Percentiles rank a stretch among this genome's conserved stretches.
phyloP scores from a whole-genome alignment of 2,113 vertebrate genomes.

The Echinops telfairi region DNA sequence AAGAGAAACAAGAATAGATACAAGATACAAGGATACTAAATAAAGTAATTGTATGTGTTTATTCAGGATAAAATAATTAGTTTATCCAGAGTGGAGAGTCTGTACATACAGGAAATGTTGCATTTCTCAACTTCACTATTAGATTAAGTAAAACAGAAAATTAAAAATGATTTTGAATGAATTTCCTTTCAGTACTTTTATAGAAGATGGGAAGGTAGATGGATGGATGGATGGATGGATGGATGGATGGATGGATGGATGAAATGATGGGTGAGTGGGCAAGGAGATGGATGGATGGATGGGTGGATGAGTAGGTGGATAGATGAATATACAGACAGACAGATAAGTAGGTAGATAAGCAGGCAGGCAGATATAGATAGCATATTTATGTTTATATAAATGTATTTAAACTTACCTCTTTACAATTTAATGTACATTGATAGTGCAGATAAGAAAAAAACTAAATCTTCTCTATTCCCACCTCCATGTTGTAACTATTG shows the following conservation, averaged over 20 bases:
- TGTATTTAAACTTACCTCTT: constrained; percentile 19
- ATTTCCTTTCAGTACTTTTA: constrained; percentile 27
- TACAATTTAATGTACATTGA: neutral
- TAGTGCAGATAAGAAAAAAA: neutral
- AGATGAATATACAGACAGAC: neutral
- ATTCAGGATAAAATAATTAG: neutral
- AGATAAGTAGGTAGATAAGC: neutral
- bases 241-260: too few relatives aligned
- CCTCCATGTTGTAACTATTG: constrained; percentile 15
- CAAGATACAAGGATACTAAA: neutral
- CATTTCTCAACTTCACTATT: neutral
- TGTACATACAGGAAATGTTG: constrained; percentile 5
- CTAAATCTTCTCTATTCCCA: neutral
- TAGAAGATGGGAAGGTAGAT: neutral
- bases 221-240: neutral
- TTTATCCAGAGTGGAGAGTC: constrained; percentile 9
- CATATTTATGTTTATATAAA: neutral
- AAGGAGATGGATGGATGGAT: too few relatives aligned
- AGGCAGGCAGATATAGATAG: neutral
- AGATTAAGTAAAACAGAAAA: constrained; percentile 18
- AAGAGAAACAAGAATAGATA: neutral
- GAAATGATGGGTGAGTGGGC: too few relatives aligned
- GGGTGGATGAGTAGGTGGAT: too few relatives aligned
- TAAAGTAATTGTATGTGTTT: neutral
- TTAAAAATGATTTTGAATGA: constrained; percentile 13